Base-by-base conservation (phyloP, 2,113 vertebrate genomes). In the Hipposideros armiger region DNA sequence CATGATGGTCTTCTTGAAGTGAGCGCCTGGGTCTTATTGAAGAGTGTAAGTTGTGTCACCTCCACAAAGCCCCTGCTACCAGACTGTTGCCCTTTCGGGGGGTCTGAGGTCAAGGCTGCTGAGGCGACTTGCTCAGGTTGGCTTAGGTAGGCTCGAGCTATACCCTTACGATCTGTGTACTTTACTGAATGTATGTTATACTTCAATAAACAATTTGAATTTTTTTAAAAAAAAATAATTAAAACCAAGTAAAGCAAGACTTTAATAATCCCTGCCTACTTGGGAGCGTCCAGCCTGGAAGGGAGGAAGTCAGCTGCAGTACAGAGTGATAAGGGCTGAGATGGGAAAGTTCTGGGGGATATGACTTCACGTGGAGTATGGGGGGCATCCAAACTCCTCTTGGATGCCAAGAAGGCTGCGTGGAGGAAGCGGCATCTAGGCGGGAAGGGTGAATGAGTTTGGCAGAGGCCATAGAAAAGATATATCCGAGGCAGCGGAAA, bases 211-310 rank as follows among this genome's bases (percentile, higher is more conserved):
- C 74, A n/a, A 77, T n/a, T 30, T 30, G 30, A 28, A 30, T 26
- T 30, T 17, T 81, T 87, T 40, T 56, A 2, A 0, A 64, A 30
- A 45, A 42, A 74, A 32, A 72, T 4, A 67, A 58, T 50, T 40
- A 74, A 81, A 91, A 32, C 16, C 56, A 94, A 54, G 58, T 22
- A 66, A 94, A 54, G 58, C 42, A 54, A 91, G 87, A 45, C 67
- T 47, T 67, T 28, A 45, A 47, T 56, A 69, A 93, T 66, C 19
- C 32, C 74, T 77, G 22, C 40, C 56, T 11, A 54, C 22, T 32
- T 28, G 7, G 54, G 62, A 77, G 28, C 8, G 64, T 72, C 32
- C 40, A 50, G 47, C n/a, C 32, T 81, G 58, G 56, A 56, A 85
- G 36, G 36, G 58, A 92, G 45, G 40, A 30, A 14, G 45, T 42